phyloP scores from a whole-genome alignment of 2,888 invertebrate genomes.

The Agriopis leucophaearia region DNA sequence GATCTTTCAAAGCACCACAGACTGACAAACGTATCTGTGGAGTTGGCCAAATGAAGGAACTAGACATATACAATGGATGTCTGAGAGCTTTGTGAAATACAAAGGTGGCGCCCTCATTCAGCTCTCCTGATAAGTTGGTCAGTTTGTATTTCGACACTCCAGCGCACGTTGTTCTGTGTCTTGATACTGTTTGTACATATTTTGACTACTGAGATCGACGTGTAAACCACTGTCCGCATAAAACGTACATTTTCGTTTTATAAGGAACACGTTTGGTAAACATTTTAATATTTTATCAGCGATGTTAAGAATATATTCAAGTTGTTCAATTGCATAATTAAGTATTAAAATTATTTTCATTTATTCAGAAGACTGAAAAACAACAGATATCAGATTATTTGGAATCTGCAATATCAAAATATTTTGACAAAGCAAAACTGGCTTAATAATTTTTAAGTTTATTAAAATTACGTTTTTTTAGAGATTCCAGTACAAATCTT shows the following conservation, averaged over 20 bases:
- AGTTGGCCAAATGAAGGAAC: neutral
- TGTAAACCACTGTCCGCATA: conserved; percentile 61
- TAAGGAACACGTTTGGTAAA: conserved; percentile 36
- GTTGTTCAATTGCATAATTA: no score
- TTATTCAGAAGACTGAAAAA: no score
- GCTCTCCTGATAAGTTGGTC: neutral
- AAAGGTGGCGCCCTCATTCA: neutral
- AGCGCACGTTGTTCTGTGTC: conserved; percentile 67
- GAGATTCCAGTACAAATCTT: no score
- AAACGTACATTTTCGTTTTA: conserved; percentile 50
- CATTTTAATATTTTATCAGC: conserved; percentile 9
- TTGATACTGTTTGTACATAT: conserved; percentile 74
- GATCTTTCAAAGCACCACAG: conserved; percentile 55
- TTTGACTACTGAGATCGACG: conserved; percentile 77
- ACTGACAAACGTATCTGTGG: neutral
- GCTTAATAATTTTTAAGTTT: no score
- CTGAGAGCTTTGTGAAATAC: no score
- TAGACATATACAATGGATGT: no score
- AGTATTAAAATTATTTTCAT: no score
- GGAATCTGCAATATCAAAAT: no score
- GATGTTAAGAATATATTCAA: neutral
- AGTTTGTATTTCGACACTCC: conserved; percentile 62
- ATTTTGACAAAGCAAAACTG: no score
- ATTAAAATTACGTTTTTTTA: no score
- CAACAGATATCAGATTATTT: no score